A percentile compares a stretch with the other conserved stretches of the same genome.
Evolutionary conservation across 2,797 vertebrate genomes (phyloP).

Genomic region (Anguilla anguilla): DNA sequence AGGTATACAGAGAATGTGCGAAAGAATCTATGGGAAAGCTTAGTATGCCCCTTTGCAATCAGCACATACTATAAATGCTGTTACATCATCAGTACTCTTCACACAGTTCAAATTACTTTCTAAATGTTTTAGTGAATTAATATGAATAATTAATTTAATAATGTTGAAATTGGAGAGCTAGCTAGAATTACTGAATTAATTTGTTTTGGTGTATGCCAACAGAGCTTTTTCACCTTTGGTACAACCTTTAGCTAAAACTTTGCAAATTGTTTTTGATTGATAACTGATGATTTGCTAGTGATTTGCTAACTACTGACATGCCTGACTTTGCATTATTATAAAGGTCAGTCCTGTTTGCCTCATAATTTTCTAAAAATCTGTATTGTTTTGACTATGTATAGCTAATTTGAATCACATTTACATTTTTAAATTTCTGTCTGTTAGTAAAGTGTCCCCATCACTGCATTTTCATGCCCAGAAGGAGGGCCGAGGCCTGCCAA

Average conservation of each 20-base stretch:
- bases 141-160: too few species aligned
- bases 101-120: constrained; percentile 75
- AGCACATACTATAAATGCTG: constrained; percentile 51
- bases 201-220: background rate
- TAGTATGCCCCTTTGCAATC: constrained; percentile 64
- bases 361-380: too few species aligned
- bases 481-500: too few species aligned
- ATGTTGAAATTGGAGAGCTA: constrained; percentile 51
- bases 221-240: background rate
- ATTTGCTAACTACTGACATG: too few species aligned
- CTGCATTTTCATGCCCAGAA: background rate
- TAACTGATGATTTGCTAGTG: too few species aligned
- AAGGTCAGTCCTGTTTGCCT: too few species aligned
- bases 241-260: background rate
- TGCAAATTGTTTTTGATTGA: background rate
- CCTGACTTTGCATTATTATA: background rate
- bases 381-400: too few species aligned
- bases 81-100: constrained; percentile 75
- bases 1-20: constrained; percentile 58
- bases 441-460: background rate
- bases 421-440: background rate
- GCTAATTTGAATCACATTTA: too few species aligned
- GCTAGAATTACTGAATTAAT: background rate
- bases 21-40: constrained; percentile 67
- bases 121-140: constrained; percentile 62